Base-by-base conservation (phyloP, 2,113 vertebrate species). In the crab-eating macaque (Macaca fascicularis) region DNA sequence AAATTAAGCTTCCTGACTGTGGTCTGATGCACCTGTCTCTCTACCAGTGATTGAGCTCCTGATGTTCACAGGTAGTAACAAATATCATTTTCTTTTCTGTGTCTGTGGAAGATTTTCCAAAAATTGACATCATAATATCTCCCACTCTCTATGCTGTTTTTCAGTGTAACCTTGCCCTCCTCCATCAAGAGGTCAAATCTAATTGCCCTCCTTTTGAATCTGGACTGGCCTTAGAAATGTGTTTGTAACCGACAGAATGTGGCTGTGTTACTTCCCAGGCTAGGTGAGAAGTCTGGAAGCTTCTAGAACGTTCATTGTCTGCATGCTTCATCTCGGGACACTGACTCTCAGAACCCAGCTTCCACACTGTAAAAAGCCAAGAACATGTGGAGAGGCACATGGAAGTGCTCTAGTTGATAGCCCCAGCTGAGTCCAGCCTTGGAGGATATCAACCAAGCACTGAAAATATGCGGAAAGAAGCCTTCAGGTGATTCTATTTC, bases 61-160 rank as follows among this genome's bases (percentile, higher is more conserved):
- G 11, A 14, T 20, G 19, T 30, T 90, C 61, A 80, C 78, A 81
- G 55, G 16, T 27, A 67, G 27, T 38, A 52, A 76, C n/a, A 90
- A 90, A 80, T 74, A 69, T 9, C 55, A 91, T 92, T 92, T 96
- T 64, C 40, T 74, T 55, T 5, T 87, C 90, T 90, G 23, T 50
- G 45, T 92, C 67, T 91, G 5, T 48, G 20, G 48, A 32, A 90
- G 5, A 86, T 67, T 93, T 97, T 74, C 86, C 61, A 48, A 93
- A 95, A 67, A 67, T 30, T 11, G 38, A 22, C 52, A 45, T n/a
- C 61, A 48, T 5, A n/a, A 0, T 11, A 64, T 72, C 38, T 76
- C 30, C 27, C 27, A 52, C 8, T 4, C 27, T 11, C 82, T n/a
- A 1, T 17, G 38, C 35, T 95, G 9, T 50, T 79, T 69, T 72